A percentile compares a stretch with the other conserved stretches of the same genome.
phyloP scores from a whole-genome alignment of 2,797 vertebrate species.

The Nasua narica region DNA sequence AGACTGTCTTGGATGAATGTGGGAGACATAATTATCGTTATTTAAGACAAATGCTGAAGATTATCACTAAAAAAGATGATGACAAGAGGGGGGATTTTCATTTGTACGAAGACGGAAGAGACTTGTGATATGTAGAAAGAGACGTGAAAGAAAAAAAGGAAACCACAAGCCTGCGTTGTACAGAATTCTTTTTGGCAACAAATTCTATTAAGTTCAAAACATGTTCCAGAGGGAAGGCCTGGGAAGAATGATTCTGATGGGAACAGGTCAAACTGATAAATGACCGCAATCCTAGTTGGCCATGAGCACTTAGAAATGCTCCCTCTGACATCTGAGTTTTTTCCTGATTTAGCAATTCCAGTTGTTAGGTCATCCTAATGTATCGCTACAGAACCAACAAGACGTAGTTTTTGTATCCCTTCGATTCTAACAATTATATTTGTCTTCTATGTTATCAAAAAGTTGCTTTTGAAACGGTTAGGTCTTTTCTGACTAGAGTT shows the following conservation, averaged over 20 bases:
- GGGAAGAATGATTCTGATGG: not conserved
- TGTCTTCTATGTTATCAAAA: not conserved
- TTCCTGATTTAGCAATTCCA: slow-evolving; percentile 8
- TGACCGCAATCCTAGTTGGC: not conserved
- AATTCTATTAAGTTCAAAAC: slow-evolving; percentile 1
- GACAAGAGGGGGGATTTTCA: not conserved
- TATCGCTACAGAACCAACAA: not conserved
- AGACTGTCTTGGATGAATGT: not conserved
- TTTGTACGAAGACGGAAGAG: not conserved
- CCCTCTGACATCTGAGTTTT: not conserved
- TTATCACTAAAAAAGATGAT: not conserved
- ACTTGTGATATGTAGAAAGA: not conserved
- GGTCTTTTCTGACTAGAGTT: not conserved
- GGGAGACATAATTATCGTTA: not conserved
- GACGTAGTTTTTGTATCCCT: not conserved
- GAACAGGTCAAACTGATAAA: slow-evolving; percentile 4
- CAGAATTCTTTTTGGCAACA: not conserved
- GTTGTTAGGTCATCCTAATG: not conserved
- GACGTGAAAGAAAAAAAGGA: not conserved
- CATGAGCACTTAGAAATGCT: not conserved
- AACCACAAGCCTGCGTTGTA: not conserved
- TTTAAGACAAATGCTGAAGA: slow-evolving; percentile 10
- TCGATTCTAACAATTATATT: not conserved
- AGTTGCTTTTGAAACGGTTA: not conserved
- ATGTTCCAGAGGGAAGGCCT: not conserved